phyloP scores from a whole-genome alignment of 2,888 invertebrate species.

The Lymantria monacha region DNA sequence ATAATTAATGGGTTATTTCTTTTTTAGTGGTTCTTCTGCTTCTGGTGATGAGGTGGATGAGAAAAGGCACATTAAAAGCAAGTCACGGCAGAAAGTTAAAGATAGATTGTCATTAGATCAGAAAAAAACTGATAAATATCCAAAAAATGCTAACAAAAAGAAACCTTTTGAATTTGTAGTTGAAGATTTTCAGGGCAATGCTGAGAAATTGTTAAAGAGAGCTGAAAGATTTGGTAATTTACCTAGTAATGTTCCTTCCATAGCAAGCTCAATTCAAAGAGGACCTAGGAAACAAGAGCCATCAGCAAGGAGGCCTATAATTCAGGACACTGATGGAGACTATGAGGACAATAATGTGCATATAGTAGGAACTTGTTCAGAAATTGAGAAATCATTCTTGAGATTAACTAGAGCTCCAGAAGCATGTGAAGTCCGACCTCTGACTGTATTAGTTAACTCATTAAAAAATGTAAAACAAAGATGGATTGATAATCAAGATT shows the following conservation, averaged over 20 bases:
- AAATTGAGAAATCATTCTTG: constrained; percentile 97
- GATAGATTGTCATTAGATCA: constrained; percentile 79
- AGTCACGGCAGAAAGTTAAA: constrained; percentile 78
- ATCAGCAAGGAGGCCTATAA: constrained; percentile 53
- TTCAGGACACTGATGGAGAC: constrained; percentile 85
- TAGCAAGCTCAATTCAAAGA: constrained; percentile 69
- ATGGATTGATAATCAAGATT: constrained; percentile 96
- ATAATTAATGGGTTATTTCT: constrained; percentile 10
- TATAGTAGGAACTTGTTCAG: constrained; percentile 96
- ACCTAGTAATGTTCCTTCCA: constrained; percentile 63
- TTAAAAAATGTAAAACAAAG: constrained; percentile 94
- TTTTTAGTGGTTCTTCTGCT: constrained; percentile 76
- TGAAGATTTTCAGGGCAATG: constrained; percentile 87
- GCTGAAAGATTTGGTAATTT: constrained; percentile 92
- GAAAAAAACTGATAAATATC: constrained; percentile 69
- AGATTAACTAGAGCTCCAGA: constrained; percentile 98
- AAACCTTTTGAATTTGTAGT: constrained; percentile 84
- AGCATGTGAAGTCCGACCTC: constrained; percentile 94
- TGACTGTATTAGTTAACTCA: constrained; percentile 91
- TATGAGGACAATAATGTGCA: constrained; percentile 93
- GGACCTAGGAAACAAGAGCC: constrained; percentile 57
- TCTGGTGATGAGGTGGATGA: constrained; percentile 80
- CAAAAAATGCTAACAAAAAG: constrained; percentile 80
- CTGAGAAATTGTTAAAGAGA: constrained; percentile 91
- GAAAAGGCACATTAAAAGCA: constrained; percentile 65